phyloP scores from a whole-genome alignment of 2,888 invertebrate genomes.

The Acronicta aceris region DNA sequence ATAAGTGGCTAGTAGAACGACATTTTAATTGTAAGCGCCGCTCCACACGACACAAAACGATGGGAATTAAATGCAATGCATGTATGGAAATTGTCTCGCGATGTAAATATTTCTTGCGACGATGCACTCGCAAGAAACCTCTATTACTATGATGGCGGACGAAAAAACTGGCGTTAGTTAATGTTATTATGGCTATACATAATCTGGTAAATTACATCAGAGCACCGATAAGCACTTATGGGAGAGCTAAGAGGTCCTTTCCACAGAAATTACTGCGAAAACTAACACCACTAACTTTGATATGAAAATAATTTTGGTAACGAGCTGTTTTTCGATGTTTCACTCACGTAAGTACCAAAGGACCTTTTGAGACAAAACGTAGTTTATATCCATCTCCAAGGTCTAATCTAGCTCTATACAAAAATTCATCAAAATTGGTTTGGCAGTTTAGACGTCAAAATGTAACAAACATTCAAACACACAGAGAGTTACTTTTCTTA shows the following conservation, averaged over 20 bases:
- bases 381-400: too few relatives aligned
- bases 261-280: constrained; percentile 26
- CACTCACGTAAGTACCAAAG: too few relatives aligned
- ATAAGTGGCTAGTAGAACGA: constrained; percentile 77
- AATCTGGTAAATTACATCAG: constrained; percentile 46
- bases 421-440: too few relatives aligned
- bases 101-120: constrained; percentile 49
- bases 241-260: constrained; percentile 23
- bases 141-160: constrained; percentile 42
- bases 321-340: too few relatives aligned
- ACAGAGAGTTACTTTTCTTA: too few relatives aligned
- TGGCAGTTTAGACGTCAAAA: too few relatives aligned
- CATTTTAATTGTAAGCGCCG: constrained; percentile 77
- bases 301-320: constrained; percentile 14
- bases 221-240: constrained; percentile 31
- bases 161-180: constrained; percentile 47
- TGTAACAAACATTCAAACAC: too few relatives aligned
- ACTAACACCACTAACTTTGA: constrained; percentile 37
- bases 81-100: constrained; percentile 69
- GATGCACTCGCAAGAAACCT: constrained; percentile 47
- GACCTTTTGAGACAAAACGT: too few relatives aligned
- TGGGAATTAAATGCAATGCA: constrained; percentile 69
- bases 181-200: constrained; percentile 51
- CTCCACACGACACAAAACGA: constrained; percentile 67
- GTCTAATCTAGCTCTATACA: too few relatives aligned